Percentiles rank a stretch among this genome's conserved stretches.
phyloP scores from a whole-genome alignment of 2,113 vertebrate species.

The Scophthalmus maximus region DNA sequence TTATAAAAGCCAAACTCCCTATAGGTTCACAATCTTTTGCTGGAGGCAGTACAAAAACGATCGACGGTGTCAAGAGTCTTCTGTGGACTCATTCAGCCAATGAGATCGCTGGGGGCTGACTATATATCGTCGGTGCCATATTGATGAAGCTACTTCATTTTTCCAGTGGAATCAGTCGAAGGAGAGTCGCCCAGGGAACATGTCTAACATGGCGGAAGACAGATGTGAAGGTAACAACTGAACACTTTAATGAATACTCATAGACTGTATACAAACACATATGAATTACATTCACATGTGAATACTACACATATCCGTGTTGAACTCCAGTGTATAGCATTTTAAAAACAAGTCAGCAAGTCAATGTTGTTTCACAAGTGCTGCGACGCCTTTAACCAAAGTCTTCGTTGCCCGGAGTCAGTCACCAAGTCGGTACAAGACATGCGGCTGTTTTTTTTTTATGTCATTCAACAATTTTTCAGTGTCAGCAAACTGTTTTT shows the following conservation, averaged over 20 bases:
- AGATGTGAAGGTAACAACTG: slow-evolving; percentile 45
- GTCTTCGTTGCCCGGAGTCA: too few species aligned
- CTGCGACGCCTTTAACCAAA: neutral
- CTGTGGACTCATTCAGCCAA: too few species aligned
- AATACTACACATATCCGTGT: neutral
- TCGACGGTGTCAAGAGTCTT: neutral
- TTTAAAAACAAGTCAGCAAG: too few species aligned
- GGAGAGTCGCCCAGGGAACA: neutral
- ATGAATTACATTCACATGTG: neutral
- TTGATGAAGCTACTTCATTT: slow-evolving; percentile 27
- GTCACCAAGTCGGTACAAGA: too few species aligned
- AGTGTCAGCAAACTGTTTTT: too few species aligned
- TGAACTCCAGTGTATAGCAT: neutral
- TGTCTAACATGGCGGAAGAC: slow-evolving; percentile 22
- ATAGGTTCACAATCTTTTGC: neutral
- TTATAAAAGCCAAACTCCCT: neutral
- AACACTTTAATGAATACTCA: too few species aligned
- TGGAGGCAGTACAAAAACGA: too few species aligned
- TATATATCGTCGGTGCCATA: fast-evolving
- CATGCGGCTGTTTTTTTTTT: too few species aligned
- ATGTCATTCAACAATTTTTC: too few species aligned
- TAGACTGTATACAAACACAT: too few species aligned
- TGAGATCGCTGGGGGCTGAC: too few species aligned
- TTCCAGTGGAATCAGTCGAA: neutral
- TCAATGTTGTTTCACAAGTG: too few species aligned